Evolutionary conservation across 2,797 vertebrate species (phyloP).

Genomic region (Huso huso): DNA sequence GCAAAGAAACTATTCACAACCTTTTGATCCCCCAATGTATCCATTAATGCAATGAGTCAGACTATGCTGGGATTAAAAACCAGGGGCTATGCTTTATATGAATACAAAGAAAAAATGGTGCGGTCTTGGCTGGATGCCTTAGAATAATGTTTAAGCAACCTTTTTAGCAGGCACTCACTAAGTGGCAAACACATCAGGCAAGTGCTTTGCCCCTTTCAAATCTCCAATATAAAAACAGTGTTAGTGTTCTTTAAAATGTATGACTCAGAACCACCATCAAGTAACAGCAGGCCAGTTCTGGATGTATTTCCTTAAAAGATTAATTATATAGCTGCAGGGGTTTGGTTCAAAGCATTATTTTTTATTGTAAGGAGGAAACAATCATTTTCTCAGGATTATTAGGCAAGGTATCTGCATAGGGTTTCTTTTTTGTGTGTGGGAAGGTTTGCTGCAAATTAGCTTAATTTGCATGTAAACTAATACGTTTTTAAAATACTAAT

Average conservation of each 20-base stretch:
- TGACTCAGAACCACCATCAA: constrained; percentile 28
- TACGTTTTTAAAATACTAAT: neutral
- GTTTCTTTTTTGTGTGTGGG: too few relatives aligned
- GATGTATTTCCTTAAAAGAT: neutral
- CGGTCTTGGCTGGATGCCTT: constrained; percentile 23
- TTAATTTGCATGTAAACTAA: too few relatives aligned
- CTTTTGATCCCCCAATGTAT: constrained; percentile 20
- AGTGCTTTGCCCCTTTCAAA: constrained; percentile 23
- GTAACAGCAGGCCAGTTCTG: neutral
- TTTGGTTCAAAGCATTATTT: too few relatives aligned
- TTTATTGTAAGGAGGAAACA: too few relatives aligned
- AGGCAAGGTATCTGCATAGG: too few relatives aligned
- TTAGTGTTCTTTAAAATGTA: constrained; percentile 39
- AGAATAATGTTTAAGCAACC: constrained; percentile 25
- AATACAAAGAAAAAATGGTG: constrained; percentile 24
- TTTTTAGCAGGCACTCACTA: constrained; percentile 32
- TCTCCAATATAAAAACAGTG: constrained; percentile 24
- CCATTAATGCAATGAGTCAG: constrained; percentile 23
- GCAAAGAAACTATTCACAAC: constrained; percentile 22
- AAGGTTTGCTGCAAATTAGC: too few relatives aligned
- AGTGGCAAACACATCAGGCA: constrained; percentile 19
- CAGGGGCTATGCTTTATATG: constrained; percentile 28
- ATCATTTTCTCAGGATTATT: too few relatives aligned
- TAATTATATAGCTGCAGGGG: neutral
- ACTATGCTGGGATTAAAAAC: constrained; percentile 26